Percentiles rank a stretch among this genome's conserved stretches.
Conservation (phyloP, 1,140 invertebrate genomes). For the Eumaeus atala region DNA sequence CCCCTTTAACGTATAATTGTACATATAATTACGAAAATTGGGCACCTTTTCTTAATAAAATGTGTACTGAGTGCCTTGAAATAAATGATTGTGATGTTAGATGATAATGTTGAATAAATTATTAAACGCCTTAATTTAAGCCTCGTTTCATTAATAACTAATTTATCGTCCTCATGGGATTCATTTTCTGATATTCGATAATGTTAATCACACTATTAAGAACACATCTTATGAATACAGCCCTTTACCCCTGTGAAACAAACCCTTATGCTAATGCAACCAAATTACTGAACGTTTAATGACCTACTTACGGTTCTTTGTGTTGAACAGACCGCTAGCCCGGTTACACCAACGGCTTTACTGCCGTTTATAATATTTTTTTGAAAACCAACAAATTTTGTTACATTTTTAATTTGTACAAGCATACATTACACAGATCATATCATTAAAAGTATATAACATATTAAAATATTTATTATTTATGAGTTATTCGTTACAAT, state of each 20-base stretch:
- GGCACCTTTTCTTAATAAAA: conserved; percentile 44
- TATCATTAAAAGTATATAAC: too few species aligned
- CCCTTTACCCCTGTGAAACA: conserved; percentile 32
- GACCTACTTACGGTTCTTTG: conserved; percentile 50
- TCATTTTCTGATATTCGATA: conserved; percentile 26
- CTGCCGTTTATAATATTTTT: conserved; percentile 12
- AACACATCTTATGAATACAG: conserved; percentile 33
- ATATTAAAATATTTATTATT: too few species aligned
- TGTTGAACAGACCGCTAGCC: conserved; percentile 27
- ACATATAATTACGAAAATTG: conserved; percentile 19
- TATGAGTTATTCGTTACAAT: too few species aligned
- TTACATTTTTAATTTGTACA: not conserved
- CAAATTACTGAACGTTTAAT: conserved; percentile 50
- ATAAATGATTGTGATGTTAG: conserved; percentile 59
- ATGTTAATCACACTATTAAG: conserved; percentile 36
- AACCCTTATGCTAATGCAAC: conserved; percentile 54
- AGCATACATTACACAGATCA: too few species aligned
- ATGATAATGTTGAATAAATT: conserved; percentile 28
- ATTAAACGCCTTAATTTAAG: conserved; percentile 28
- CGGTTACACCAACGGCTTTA: conserved; percentile 13
- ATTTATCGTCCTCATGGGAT: conserved; percentile 1
- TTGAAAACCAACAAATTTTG: not conserved
- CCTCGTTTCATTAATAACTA: conserved; percentile 16
- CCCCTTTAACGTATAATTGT: too few species aligned
- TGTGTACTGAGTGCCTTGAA: conserved; percentile 46